Evolutionary conservation across 2,888 invertebrate genomes (phyloP), one percentile per base, ranked within the genome.

Genomic region (Calameuta pallipes): DNA sequence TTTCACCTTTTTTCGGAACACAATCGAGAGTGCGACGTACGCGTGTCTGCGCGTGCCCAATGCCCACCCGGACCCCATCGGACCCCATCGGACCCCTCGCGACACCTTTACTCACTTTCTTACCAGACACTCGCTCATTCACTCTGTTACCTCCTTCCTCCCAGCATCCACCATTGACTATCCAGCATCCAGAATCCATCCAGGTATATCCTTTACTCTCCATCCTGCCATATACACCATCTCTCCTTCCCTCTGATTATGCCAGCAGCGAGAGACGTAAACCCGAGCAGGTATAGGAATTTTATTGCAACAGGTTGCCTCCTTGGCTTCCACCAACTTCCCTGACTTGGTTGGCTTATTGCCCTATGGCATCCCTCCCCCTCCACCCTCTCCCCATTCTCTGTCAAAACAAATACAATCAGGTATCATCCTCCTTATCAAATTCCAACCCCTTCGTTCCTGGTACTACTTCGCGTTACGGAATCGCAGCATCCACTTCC

Each of bases 301-400:
- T 89, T 89, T 88, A 88, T 89, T 87, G 89, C 88, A 86, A 89
- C 88, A 88, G 88, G 87, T 88, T 87, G 86, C 86, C 85, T 83
- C 84, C 81, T 75, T 76, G 70, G 36, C n/a, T 23, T 36, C 78
- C 82, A 80, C 56, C 23, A 23, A 56, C 9, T 56, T 56, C 23
- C 23, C 56, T 15, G 23, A 56, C 56, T 56, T 23, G 56, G 9
- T 82, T 83, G 85, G 84, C 86, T 84, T 83, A 80, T 85, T 83
- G 84, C 83, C 83, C 83, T 78, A 4, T 33, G 77, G 75, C 83
- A 23, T 23, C 9, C 41, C 4, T 3, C 12, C 37, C 4, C 15
- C 4, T 1, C 0, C 15, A 1, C 9, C 56, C 23, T 1, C 23
- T 56, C 9, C 56, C 9, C 75, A 56, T 78, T 73, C 73, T 30